phyloP scores from a whole-genome alignment of 2,888 invertebrate species.

The Elysia crispata region DNA sequence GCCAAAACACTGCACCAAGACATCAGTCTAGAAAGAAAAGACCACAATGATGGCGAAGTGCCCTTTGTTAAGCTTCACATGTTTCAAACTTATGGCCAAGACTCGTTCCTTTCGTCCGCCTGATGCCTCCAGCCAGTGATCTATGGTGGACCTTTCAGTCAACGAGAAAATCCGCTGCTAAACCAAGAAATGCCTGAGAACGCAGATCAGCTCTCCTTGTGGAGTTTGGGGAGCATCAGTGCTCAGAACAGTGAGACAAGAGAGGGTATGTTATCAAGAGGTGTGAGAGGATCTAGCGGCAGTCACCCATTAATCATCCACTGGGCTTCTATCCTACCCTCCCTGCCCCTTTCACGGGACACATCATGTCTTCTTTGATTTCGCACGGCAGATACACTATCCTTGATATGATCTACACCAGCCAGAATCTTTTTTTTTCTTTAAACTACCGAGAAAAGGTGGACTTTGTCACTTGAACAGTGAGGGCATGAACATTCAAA shows the following conservation, averaged over 20 bases:
- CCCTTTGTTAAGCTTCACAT: background rate
- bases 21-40: no score
- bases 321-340: background rate
- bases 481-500: no score
- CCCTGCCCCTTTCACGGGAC: background rate
- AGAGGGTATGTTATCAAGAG: background rate
- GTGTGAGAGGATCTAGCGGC: background rate
- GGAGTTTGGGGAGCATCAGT: no score
- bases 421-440: no score
- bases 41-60: background rate
- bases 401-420: no score
- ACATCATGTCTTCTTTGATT: conserved; percentile 22
- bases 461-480: no score
- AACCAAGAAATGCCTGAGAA: no score
- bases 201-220: no score
- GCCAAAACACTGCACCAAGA: no score
- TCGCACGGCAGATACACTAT: conserved; percentile 53
- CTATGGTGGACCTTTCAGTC: background rate
- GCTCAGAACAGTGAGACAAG: no score
- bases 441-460: no score
- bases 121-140: background rate
- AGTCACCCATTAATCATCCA: background rate
- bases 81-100: background rate
- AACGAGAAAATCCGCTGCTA: no score
- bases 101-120: background rate